phyloP scores from a whole-genome alignment of 2,113 vertebrate species.

The Shinisaurus crocodilurus region DNA sequence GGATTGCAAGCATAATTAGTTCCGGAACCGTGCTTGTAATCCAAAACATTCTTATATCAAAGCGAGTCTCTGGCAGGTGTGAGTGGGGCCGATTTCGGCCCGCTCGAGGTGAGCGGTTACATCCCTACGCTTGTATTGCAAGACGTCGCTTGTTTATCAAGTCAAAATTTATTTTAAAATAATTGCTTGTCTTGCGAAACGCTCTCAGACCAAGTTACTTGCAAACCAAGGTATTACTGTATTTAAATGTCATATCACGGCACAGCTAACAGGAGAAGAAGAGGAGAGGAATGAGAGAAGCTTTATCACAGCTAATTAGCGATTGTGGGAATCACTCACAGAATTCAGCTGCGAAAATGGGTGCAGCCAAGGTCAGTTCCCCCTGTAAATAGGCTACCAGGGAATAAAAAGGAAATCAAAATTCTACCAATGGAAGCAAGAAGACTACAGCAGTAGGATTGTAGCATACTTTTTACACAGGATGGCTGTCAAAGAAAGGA shows the following conservation, averaged over 20 bases:
- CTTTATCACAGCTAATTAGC: conserved; percentile 19
- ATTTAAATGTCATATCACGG: conserved; percentile 29
- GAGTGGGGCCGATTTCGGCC: too few species aligned
- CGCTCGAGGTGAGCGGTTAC: too few species aligned
- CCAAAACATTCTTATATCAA: too few species aligned
- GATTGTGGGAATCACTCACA: conserved; percentile 21
- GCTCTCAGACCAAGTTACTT: too few species aligned
- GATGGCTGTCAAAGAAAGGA: conserved; percentile 26
- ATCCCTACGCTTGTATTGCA: too few species aligned
- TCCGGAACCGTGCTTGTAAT: too few species aligned
- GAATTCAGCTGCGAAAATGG: conserved; percentile 35
- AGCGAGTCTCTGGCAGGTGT: too few species aligned
- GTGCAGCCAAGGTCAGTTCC: conserved; percentile 34
- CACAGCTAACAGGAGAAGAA: background rate
- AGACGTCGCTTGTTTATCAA: too few species aligned
- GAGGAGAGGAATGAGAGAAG: conserved; percentile 22
- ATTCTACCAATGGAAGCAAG: conserved; percentile 18
- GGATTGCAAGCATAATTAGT: too few species aligned
- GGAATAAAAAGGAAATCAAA: conserved; percentile 33
- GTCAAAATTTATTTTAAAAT: too few species aligned
- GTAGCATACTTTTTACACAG: conserved; percentile 9
- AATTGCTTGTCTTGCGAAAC: too few species aligned
- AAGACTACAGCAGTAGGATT: conserved; percentile 22
- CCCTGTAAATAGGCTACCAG: background rate
- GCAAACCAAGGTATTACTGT: too few species aligned